Evolutionary conservation across 2,888 invertebrate genomes (phyloP).

Genomic region (Callosobruchus maculatus): DNA sequence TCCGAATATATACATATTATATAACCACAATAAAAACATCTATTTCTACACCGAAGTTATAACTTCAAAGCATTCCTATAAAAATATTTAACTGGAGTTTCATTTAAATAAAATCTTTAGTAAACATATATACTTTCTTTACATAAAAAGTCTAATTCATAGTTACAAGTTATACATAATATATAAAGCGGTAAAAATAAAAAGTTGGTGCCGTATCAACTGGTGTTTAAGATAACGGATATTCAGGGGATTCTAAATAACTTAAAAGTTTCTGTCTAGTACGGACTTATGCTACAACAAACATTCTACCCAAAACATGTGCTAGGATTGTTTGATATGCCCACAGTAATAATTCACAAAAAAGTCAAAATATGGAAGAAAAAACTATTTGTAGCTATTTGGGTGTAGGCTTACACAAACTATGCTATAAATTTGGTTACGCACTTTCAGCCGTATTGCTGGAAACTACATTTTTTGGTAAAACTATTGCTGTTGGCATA

Average conservation of each 20-base stretch:
- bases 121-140: slow-evolving; percentile 20
- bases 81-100: slow-evolving; percentile 15
- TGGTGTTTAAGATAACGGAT: slow-evolving; percentile 14
- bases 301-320: not conserved
- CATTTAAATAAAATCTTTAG: slow-evolving; percentile 17
- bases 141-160: slow-evolving; percentile 15
- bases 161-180: slow-evolving; percentile 12
- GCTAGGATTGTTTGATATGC: not conserved
- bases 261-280: not conserved
- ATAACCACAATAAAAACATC: not conserved
- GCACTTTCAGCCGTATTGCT: too few species aligned
- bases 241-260: not conserved
- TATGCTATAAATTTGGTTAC: too few species aligned
- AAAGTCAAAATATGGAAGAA: not conserved
- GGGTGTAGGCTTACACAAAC: too few species aligned
- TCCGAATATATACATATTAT: not conserved
- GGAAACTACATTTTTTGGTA: too few species aligned
- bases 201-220: slow-evolving; percentile 20
- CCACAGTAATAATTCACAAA: not conserved
- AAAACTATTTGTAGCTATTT: too few species aligned
- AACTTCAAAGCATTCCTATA: slow-evolving; percentile 14
- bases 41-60: slow-evolving; percentile 3
- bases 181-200: slow-evolving; percentile 12
- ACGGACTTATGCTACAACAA: not conserved
- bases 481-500: not conserved